phyloP scores from a whole-genome alignment of 2,888 invertebrate species.

The Ormia ochracea region DNA sequence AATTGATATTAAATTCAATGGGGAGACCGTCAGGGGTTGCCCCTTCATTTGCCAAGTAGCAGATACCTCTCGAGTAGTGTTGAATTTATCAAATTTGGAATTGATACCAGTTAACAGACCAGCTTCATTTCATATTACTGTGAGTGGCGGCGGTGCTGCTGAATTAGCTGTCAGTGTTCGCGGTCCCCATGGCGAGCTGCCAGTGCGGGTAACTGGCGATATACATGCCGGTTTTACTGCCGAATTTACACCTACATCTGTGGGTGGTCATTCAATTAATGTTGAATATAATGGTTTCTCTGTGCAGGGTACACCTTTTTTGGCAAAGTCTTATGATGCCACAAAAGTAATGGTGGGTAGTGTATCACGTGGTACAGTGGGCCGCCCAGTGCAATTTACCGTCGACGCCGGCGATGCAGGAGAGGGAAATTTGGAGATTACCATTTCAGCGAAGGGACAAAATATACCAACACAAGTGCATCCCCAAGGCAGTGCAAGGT shows the following conservation, averaged over 20 bases:
- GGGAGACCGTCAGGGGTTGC: slow-evolving; percentile 93
- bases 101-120: slow-evolving; percentile 90
- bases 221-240: slow-evolving; percentile 92
- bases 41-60: slow-evolving; percentile 92
- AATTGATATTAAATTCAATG: slow-evolving; percentile 97
- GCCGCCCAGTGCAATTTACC: slow-evolving; percentile 94
- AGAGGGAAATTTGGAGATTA: slow-evolving; percentile 97
- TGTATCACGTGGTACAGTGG: slow-evolving; percentile 89
- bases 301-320: slow-evolving; percentile 91
- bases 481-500: slow-evolving; percentile 87
- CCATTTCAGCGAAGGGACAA: slow-evolving; percentile 93
- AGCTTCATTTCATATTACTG: slow-evolving; percentile 87
- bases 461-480: slow-evolving; percentile 97
- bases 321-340: slow-evolving; percentile 95
- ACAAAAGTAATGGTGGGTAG: slow-evolving; percentile 89
- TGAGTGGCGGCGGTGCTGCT: slow-evolving; percentile 84
- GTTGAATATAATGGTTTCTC: slow-evolving; percentile 94
- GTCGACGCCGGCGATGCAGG: slow-evolving; percentile 98
- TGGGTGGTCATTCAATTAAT: slow-evolving; percentile 94
- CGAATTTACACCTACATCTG: slow-evolving; percentile 93
- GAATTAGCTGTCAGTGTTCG: slow-evolving; percentile 93
- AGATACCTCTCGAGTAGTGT: slow-evolving; percentile 85
- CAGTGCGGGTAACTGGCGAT: slow-evolving; percentile 92
- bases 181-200: slow-evolving; percentile 90
- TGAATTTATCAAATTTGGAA: slow-evolving; percentile 86